Conservation (phyloP, 2,113 vertebrate genomes). For the Equus quagga region DNA sequence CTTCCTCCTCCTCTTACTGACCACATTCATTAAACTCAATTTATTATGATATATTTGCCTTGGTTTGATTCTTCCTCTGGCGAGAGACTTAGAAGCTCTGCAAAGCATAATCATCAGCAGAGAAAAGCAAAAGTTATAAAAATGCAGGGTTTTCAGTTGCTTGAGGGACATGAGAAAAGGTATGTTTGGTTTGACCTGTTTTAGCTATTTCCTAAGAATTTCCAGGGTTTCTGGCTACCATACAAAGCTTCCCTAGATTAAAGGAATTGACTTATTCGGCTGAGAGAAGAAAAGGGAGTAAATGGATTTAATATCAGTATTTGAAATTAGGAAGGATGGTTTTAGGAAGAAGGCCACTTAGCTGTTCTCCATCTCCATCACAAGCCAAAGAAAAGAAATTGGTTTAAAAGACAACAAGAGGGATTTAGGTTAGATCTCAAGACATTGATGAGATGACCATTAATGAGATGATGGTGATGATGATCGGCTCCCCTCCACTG, state of each 20-base stretch:
- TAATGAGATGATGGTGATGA: background rate
- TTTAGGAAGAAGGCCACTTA: background rate
- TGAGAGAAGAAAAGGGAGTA: background rate
- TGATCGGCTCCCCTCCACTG: background rate
- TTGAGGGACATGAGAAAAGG: background rate
- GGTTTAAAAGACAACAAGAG: background rate
- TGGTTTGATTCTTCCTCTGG: background rate
- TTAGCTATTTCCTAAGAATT: background rate
- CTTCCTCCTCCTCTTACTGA: conserved; percentile 34
- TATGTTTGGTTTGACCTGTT: background rate
- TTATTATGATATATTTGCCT: conserved; percentile 11
- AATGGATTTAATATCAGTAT: background rate
- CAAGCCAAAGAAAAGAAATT: background rate
- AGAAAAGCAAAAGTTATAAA: background rate
- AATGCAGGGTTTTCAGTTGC: background rate
- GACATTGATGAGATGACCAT: background rate
- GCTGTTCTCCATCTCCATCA: background rate
- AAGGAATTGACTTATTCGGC: background rate
- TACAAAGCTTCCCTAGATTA: background rate
- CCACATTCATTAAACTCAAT: conserved; percentile 33
- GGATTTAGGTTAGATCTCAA: background rate
- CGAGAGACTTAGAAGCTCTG: conserved; percentile 7
- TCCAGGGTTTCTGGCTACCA: background rate
- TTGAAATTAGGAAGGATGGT: background rate
- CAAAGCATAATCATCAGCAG: background rate